Conservation (phyloP, 2,888 invertebrate species). For the Netelia melanura region DNA sequence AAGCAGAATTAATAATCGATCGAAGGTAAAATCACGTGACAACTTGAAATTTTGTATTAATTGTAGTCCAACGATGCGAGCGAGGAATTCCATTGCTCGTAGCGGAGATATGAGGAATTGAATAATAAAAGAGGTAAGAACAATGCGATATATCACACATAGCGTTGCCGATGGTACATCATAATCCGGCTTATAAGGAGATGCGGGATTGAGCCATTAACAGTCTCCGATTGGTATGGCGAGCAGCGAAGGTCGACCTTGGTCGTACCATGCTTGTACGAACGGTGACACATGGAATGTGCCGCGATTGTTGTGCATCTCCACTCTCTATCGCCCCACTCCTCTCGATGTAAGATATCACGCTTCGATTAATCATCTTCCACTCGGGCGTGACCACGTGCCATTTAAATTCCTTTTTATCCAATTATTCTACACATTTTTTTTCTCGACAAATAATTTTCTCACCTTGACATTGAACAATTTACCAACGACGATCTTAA, state of each 20-base stretch:
- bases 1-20: conserved; percentile 5
- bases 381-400: conserved; percentile 8
- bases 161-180: conserved; percentile 42
- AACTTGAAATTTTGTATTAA: conserved; percentile 13
- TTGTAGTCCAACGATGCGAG: not conserved
- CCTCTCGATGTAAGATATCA: conserved; percentile 36
- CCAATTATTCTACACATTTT: not conserved
- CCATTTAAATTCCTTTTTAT: not conserved
- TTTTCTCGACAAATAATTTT: not conserved
- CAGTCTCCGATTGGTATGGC: conserved; percentile 51
- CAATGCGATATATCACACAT: conserved; percentile 40
- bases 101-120: not conserved
- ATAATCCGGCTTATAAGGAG: conserved; percentile 42
- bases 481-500: not conserved
- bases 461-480: no score
- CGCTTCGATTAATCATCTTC: conserved; percentile 42
- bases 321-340: not conserved
- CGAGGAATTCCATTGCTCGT: conserved; percentile 25
- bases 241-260: conserved; percentile 58
- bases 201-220: conserved; percentile 64
- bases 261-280: conserved; percentile 51
- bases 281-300: conserved; percentile 52
- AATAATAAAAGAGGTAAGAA: conserved; percentile 34
- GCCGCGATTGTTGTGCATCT: conserved; percentile 60
- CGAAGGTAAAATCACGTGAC: conserved; percentile 2